Conservation (phyloP, 2,888 invertebrate genomes). For the Watsonalla binaria region DNA sequence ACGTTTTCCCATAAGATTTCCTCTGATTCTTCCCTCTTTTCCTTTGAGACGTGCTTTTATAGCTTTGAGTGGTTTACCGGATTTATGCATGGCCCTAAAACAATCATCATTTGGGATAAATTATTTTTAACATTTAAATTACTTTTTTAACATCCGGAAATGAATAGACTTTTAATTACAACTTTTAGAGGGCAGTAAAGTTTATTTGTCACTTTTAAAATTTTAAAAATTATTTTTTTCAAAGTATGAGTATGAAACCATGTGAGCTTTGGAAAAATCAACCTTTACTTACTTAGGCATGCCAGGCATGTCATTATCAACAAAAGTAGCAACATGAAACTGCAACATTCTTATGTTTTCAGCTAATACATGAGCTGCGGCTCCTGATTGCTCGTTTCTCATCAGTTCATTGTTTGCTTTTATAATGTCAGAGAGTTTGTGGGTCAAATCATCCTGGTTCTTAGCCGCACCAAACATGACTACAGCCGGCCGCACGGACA, state of each 20-base stretch:
- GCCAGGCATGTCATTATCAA: conserved; percentile 99
- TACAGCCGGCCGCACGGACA: conserved; percentile 97
- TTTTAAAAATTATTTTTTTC: too few relatives aligned
- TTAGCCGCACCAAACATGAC: conserved; percentile 99
- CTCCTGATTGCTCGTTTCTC: conserved; percentile 97
- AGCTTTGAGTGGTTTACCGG: conserved; percentile 98
- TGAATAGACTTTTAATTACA: neutral
- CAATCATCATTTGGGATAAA: conserved; percentile 8
- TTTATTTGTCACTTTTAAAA: neutral
- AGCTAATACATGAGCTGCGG: conserved; percentile 96
- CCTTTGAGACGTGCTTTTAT: conserved; percentile 97
- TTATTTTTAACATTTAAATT: conserved; percentile 1
- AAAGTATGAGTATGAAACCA: too few relatives aligned
- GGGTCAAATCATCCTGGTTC: conserved; percentile 99
- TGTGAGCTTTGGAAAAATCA: too few relatives aligned
- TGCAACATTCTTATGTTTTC: conserved; percentile 99
- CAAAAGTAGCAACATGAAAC: conserved; percentile 98
- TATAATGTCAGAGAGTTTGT: conserved; percentile 98
- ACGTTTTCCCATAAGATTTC: conserved; percentile 99
- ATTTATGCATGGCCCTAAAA: conserved; percentile 97
- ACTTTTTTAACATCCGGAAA: neutral
- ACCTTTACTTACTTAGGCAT: conserved; percentile 84
- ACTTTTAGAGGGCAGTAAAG: neutral
- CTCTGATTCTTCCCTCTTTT: conserved; percentile 99
- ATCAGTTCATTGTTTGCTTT: conserved; percentile 98